phyloP scores from a whole-genome alignment of 1,140 invertebrate species.

The Hycleus cichorii region DNA sequence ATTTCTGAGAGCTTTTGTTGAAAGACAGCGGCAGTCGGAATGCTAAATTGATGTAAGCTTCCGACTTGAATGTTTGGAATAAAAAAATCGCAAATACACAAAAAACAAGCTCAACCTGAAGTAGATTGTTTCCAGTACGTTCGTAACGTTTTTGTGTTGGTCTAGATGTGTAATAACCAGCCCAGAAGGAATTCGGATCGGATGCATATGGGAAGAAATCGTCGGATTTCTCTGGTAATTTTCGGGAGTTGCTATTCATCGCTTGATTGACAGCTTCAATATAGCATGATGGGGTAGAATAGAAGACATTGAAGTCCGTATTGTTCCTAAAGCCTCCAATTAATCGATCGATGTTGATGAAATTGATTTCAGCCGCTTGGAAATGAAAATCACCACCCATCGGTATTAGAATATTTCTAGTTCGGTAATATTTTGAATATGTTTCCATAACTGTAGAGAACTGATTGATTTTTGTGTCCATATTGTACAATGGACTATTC shows the following conservation, averaged over 20 bases:
- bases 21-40: too few relatives aligned
- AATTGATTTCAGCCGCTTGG: slow-evolving; percentile 53
- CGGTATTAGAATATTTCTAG: slow-evolving; percentile 29
- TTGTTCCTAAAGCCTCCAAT: slow-evolving; percentile 56
- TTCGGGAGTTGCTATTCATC: slow-evolving; percentile 35
- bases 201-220: slow-evolving; percentile 73
- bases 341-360: slow-evolving; percentile 63
- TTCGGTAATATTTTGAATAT: slow-evolving; percentile 17
- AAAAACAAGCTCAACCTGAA: slow-evolving; percentile 45
- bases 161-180: slow-evolving; percentile 74
- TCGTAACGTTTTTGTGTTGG: slow-evolving; percentile 59
- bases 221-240: slow-evolving; percentile 54
- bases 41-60: not conserved
- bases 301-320: slow-evolving; percentile 61
- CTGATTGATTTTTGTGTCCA: slow-evolving; percentile 51
- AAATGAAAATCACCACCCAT: slow-evolving; percentile 39
- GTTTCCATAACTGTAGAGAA: slow-evolving; percentile 20
- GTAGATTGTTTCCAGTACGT: slow-evolving; percentile 55
- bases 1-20: too few relatives aligned
- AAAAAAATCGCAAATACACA: not conserved
- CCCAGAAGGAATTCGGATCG: slow-evolving; percentile 67
- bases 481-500: slow-evolving; percentile 65
- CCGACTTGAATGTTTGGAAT: too few relatives aligned
- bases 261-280: slow-evolving; percentile 51
- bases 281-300: slow-evolving; percentile 73